A percentile compares a stretch with the other conserved stretches of the same genome.
These are phyloP conservation scores for Ptychobarbus kaznakovi DNA, from an alignment of 2,797 vertebrate species.

Conservation along the genomic window DNA sequence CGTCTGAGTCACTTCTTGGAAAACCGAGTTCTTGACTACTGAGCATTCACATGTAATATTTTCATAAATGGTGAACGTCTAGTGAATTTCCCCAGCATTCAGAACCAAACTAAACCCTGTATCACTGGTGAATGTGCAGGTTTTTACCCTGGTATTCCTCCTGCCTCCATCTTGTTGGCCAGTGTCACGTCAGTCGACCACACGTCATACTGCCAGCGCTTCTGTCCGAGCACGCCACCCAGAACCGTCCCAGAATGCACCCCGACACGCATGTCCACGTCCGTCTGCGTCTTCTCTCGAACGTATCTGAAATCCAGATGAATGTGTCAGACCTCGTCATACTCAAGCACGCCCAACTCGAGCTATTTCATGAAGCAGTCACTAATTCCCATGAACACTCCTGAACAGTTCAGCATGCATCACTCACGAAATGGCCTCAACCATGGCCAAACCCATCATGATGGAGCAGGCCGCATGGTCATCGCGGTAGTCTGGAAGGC, in stretches of 20 bases:
- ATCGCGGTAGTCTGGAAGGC: slow-evolving; percentile 90
- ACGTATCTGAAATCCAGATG: slow-evolving; percentile 81
- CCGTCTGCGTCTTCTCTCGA: slow-evolving; percentile 91
- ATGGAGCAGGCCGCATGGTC: slow-evolving; percentile 92
- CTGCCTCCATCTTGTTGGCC: slow-evolving; percentile 96
- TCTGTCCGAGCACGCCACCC: slow-evolving; percentile 93
- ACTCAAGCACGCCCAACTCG: neutral
- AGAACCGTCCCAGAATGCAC: slow-evolving; percentile 93
- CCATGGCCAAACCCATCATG: slow-evolving; percentile 95
- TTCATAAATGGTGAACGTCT: neutral
- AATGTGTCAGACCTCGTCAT: neutral
- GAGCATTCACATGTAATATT: neutral
- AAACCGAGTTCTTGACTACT: too few species aligned
- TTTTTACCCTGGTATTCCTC: slow-evolving; percentile 90
- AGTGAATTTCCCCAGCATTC: neutral
- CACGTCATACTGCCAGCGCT: slow-evolving; percentile 95
- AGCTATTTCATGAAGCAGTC: neutral
- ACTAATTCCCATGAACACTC: neutral
- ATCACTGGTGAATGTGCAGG: neutral
- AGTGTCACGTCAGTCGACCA: slow-evolving; percentile 96
- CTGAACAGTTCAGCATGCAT: neutral
- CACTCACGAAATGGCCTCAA: slow-evolving; percentile 94
- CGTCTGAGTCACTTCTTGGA: neutral
- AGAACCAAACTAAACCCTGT: neutral
- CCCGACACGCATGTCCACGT: slow-evolving; percentile 95